These are phyloP conservation scores for Diadegma fenestrale DNA, from an alignment of 2,888 invertebrate species.

Conservation along the genomic window DNA sequence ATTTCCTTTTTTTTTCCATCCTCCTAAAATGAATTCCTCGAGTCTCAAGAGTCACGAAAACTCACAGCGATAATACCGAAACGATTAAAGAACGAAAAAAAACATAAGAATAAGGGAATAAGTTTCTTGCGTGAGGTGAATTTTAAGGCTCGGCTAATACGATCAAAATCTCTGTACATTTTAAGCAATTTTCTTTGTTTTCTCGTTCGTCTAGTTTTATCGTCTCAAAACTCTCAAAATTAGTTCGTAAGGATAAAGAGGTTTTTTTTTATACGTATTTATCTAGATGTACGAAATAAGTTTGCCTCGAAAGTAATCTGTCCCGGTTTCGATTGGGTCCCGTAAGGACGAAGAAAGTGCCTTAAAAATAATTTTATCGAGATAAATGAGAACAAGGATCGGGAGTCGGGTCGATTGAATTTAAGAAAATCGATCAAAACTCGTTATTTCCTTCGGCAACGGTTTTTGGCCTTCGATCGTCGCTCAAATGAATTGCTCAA, in stretches of 20 bases:
- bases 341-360: slow-evolving; percentile 63
- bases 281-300: slow-evolving; percentile 53
- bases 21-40: neutral
- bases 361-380: slow-evolving; percentile 64
- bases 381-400: neutral
- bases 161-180: slow-evolving; percentile 47
- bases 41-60: slow-evolving; percentile 39
- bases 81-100: slow-evolving; percentile 4
- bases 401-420: neutral
- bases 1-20: neutral
- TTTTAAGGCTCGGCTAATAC: slow-evolving; percentile 42
- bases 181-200: slow-evolving; percentile 39
- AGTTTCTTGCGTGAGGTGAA: slow-evolving; percentile 28
- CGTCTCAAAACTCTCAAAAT: slow-evolving; percentile 64
- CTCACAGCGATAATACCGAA: slow-evolving; percentile 15
- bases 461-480: slow-evolving; percentile 23
- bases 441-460: slow-evolving; percentile 22
- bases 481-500: slow-evolving; percentile 68
- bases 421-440: slow-evolving; percentile 16
- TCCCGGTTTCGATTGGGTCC: slow-evolving; percentile 22
- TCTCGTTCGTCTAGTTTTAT: slow-evolving; percentile 40
- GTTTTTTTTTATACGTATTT: slow-evolving; percentile 67
- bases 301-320: neutral
- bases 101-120: slow-evolving; percentile 21
- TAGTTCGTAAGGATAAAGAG: slow-evolving; percentile 65